Conservation (phyloP, 2,113 vertebrate genomes). For the Pipa parva region DNA sequence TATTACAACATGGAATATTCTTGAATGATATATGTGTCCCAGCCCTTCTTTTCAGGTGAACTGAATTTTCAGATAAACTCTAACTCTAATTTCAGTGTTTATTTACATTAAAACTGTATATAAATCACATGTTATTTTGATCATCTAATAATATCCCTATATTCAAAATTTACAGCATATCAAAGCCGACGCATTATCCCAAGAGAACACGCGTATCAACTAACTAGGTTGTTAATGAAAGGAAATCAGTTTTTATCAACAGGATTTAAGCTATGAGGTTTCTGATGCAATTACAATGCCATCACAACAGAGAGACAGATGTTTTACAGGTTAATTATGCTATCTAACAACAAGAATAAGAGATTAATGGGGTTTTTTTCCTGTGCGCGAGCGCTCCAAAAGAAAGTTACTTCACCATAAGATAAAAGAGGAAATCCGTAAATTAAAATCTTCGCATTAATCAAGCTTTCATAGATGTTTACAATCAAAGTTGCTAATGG, state of each 20-base stretch:
- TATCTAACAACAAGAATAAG: constrained; percentile 34
- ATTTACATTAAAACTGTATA: no score
- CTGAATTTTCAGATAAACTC: no score
- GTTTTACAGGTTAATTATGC: constrained; percentile 41
- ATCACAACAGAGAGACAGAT: constrained; percentile 42
- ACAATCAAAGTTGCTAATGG: constrained; percentile 11
- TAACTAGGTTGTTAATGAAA: constrained; percentile 33
- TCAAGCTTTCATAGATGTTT: constrained; percentile 13
- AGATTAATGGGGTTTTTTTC: constrained; percentile 31
- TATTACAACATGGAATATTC: no score
- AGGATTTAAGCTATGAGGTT: constrained; percentile 33
- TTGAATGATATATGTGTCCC: no score
- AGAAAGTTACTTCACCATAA: constrained; percentile 6
- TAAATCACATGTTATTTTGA: no score
- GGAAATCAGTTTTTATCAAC: constrained; percentile 30
- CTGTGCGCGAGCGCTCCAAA: constrained; percentile 2
- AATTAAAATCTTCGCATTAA: constrained; percentile 20
- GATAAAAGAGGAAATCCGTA: constrained; percentile 29
- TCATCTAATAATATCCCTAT: no score
- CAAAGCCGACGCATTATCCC: constrained; percentile 24
- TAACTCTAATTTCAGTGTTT: no score
- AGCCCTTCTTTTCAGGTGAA: no score
- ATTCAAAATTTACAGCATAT: constrained; percentile 21
- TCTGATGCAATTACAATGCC: constrained; percentile 35
- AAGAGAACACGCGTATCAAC: constrained; percentile 17